Percentiles rank a stretch among this genome's conserved stretches.
These are phyloP conservation scores for Oreocharis arfaki DNA, from an alignment of 2,113 vertebrate genomes.

Conservation along the genomic window DNA sequence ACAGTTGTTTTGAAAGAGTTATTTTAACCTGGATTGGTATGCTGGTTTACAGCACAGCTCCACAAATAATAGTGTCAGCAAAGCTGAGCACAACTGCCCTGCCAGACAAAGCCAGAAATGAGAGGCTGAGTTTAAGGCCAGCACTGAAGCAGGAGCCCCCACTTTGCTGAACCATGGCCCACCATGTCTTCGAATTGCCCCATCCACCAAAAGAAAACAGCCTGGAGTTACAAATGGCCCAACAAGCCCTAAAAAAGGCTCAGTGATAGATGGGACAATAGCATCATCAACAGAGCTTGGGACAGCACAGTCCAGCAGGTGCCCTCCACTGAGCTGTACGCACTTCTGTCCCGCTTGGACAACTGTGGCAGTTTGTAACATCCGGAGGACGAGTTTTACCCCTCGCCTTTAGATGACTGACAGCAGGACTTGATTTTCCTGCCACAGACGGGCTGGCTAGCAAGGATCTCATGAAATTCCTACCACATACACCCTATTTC, in stretches of 20 bases:
- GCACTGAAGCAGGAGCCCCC: background rate
- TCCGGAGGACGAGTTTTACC: background rate
- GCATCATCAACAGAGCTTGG: background rate
- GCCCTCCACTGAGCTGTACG: background rate
- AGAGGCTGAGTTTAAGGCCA: background rate
- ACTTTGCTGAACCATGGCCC: background rate
- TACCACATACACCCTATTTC: background rate
- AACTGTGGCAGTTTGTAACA: background rate
- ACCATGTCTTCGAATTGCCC: background rate
- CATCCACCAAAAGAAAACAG: background rate
- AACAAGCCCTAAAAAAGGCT: background rate
- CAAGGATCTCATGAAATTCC: background rate
- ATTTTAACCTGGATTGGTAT: background rate
- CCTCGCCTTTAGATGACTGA: background rate
- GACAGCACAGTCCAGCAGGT: background rate
- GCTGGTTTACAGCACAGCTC: background rate
- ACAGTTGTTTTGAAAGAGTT: constrained; percentile 18
- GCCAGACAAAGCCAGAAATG: background rate
- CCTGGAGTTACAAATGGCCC: background rate
- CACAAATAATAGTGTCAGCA: background rate
- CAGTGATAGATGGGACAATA: background rate
- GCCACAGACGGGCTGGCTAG: background rate
- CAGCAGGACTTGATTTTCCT: background rate
- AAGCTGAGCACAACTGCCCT: background rate
- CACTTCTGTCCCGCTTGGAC: background rate